phyloP scores from a whole-genome alignment of 2,113 vertebrate species.

The Takifugu flavidus region DNA sequence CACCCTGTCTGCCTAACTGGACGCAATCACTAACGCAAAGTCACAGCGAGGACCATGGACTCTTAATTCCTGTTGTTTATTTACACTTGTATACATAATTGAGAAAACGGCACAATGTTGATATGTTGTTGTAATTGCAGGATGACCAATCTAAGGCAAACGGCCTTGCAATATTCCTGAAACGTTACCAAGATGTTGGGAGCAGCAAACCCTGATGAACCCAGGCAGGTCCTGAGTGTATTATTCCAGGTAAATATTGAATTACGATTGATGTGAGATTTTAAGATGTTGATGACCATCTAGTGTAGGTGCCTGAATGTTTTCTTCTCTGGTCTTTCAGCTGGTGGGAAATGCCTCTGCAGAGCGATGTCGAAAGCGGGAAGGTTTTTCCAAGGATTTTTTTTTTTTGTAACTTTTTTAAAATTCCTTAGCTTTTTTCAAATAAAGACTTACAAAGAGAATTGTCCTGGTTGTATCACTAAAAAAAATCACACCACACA shows the following conservation, averaged over 20 bases:
- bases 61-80: conserved; percentile 7
- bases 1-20: conserved; percentile 56
- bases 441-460: conserved; percentile 14
- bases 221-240: conserved; percentile 18
- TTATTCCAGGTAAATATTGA: no score
- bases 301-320: not conserved
- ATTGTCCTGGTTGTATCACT: not conserved
- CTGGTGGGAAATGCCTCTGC: conserved; percentile 11
- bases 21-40: conserved; percentile 44
- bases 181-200: conserved; percentile 19
- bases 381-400: conserved; percentile 9
- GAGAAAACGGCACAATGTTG: conserved; percentile 24
- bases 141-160: conserved; percentile 48
- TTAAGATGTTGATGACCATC: no score
- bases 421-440: conserved; percentile 20
- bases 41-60: conserved; percentile 45
- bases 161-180: conserved; percentile 26
- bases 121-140: conserved; percentile 63
- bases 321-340: conserved; percentile 20
- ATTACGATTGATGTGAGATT: no score
- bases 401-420: conserved; percentile 9
- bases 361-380: conserved; percentile 1
- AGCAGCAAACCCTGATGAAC: not conserved
- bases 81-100: conserved; percentile 36
- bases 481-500: no score